Conservation (phyloP, 2,113 vertebrate genomes). For the Ophthalmolycus amberensis region DNA sequence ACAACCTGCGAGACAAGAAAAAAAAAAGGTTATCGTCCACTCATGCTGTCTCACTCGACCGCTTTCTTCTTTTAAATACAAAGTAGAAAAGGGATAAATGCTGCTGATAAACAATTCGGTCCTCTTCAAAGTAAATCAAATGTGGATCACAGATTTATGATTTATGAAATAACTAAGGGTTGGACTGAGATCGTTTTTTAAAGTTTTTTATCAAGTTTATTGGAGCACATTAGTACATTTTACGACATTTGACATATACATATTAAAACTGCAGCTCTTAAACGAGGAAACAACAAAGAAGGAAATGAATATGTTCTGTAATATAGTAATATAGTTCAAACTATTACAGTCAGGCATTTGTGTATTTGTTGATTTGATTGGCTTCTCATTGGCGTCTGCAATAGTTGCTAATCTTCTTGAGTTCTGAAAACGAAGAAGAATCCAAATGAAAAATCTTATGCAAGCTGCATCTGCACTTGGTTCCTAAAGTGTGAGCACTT, state of each 20-base stretch:
- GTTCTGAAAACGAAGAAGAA: too few species aligned
- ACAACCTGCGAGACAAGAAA: conserved; percentile 52
- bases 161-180: background rate
- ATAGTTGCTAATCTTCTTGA: background rate
- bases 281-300: background rate
- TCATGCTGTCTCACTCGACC: conserved; percentile 8
- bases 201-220: conserved; percentile 1
- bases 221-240: background rate
- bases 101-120: conserved; percentile 1
- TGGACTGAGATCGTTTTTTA: background rate
- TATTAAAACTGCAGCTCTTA: background rate
- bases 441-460: too few species aligned
- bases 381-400: background rate
- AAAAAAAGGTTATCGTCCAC: conserved; percentile 25
- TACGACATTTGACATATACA: background rate
- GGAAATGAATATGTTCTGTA: background rate
- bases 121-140: background rate
- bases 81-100: background rate
- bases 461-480: too few species aligned
- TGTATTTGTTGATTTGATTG: background rate
- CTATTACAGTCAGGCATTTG: background rate
- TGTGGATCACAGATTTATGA: background rate
- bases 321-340: background rate
- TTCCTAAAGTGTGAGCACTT: too few species aligned
- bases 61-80: background rate